These are phyloP conservation scores for Erannis defoliaria DNA, from an alignment of 2,888 invertebrate species.

Conservation along the genomic window DNA sequence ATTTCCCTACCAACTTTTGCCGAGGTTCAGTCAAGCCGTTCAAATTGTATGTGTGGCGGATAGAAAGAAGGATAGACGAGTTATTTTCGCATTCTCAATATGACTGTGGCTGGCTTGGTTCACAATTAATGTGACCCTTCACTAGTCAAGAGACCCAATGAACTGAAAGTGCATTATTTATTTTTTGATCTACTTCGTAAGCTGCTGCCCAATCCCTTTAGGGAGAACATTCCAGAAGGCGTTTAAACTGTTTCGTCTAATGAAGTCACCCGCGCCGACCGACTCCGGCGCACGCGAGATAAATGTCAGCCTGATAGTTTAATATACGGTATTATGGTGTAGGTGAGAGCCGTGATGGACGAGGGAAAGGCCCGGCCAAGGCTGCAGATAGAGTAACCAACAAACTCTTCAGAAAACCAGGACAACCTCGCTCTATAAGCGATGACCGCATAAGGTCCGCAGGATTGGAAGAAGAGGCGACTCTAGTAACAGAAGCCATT, in stretches of 20 bases:
- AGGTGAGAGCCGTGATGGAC: conserved; percentile 82
- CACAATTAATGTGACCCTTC: too few species aligned
- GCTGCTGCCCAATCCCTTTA: conserved; percentile 8
- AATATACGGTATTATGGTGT: conserved; percentile 72
- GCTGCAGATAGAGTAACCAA: conserved; percentile 57
- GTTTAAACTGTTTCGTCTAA: conserved; percentile 30
- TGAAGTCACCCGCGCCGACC: conserved; percentile 31
- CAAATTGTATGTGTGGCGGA: too few species aligned
- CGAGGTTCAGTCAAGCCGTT: too few species aligned
- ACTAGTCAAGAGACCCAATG: too few species aligned
- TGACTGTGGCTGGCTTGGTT: too few species aligned
- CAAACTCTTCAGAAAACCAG: not conserved
- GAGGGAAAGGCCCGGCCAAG: conserved; percentile 84
- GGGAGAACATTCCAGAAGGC: conserved; percentile 35
- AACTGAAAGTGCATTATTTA: not conserved
- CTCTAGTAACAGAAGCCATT: not conserved
- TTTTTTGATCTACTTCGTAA: not conserved
- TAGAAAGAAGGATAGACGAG: too few species aligned
- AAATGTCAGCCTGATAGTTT: conserved; percentile 77
- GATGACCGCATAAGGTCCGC: too few species aligned
- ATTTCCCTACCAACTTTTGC: too few species aligned
- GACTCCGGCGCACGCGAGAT: conserved; percentile 52
- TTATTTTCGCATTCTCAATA: too few species aligned
- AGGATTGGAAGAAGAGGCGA: not conserved
- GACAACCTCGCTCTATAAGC: not conserved